phyloP scores from a whole-genome alignment of 2,888 invertebrate species.

The Helicoverpa assulta region DNA sequence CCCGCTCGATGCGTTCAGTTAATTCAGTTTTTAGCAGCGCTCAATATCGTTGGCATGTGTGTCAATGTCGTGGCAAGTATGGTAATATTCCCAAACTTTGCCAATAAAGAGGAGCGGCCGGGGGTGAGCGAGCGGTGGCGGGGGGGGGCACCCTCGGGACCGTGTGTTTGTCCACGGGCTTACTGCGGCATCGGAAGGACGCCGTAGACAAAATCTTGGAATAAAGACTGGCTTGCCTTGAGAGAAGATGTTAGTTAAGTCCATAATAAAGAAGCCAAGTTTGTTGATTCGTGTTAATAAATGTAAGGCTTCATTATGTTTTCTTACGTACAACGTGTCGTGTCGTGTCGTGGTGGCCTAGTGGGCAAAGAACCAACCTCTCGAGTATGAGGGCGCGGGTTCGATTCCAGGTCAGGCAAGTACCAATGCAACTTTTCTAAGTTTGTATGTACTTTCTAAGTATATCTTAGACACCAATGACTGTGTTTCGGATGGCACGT shows the following conservation, averaged over 20 bases:
- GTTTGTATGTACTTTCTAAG: no score
- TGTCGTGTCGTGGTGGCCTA: no score
- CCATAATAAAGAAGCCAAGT: conserved; percentile 15
- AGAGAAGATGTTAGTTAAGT: conserved; percentile 42
- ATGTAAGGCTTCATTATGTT: conserved; percentile 9
- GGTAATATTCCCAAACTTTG: conserved; percentile 75
- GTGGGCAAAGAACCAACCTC: no score
- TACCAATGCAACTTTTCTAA: no score
- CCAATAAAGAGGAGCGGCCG: conserved; percentile 66
- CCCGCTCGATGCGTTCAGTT: conserved; percentile 48
- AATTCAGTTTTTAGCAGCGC: conserved; percentile 61
- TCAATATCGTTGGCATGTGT: conserved; percentile 67
- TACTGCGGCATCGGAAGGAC: conserved; percentile 27
- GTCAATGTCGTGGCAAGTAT: conserved; percentile 70
- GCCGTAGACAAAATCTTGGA: conserved; percentile 18
- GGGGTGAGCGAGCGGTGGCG: conserved; percentile 8
- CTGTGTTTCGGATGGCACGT: no score
- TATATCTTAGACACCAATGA: no score
- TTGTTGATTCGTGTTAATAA: conserved; percentile 10
- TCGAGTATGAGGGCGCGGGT: no score
- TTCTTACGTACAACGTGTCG: background rate
- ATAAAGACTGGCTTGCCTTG: conserved; percentile 28
- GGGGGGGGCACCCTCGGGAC: background rate
- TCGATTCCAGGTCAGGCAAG: no score
- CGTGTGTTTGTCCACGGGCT: conserved; percentile 56